These are phyloP conservation scores for Galeopsomyia nigrocyanea DNA, from an alignment of 2,888 invertebrate species.

Conservation along the genomic window DNA sequence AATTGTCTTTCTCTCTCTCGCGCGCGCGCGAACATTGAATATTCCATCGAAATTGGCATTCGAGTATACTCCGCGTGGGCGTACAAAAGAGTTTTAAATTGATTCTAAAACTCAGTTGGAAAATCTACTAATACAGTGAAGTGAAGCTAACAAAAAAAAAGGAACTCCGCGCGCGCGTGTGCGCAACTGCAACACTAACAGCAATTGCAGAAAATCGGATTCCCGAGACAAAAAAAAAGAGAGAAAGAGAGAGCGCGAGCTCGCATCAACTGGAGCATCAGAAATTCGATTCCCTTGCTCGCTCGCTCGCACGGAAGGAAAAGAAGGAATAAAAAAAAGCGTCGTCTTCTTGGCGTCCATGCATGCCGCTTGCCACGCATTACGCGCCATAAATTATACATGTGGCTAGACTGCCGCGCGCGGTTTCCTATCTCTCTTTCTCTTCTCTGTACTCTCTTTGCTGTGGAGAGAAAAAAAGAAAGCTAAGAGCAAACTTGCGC, in stretches of 20 bases:
- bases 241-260: neutral
- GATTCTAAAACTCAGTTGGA: too few species aligned
- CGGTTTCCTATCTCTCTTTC: conserved; percentile 5
- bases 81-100: too few species aligned
- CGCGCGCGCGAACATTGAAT: too few species aligned
- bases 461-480: neutral
- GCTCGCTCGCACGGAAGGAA: neutral
- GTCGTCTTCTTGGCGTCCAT: neutral
- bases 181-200: too few species aligned
- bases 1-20: too few species aligned
- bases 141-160: too few species aligned
- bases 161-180: too few species aligned
- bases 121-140: too few species aligned
- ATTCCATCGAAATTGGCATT: too few species aligned
- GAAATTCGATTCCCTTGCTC: conserved; percentile 27
- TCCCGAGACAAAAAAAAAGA: neutral
- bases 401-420: conserved; percentile 15
- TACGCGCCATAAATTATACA: conserved; percentile 38
- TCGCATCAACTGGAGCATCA: conserved; percentile 27
- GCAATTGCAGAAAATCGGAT: conserved; percentile 5
- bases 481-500: conserved; percentile 8
- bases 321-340: neutral
- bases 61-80: too few species aligned
- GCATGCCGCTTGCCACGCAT: conserved; percentile 14
- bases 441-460: too few species aligned